Evolutionary conservation across 2,797 vertebrate species (phyloP).

Genomic region (Schizopygopsis malacanthus): DNA sequence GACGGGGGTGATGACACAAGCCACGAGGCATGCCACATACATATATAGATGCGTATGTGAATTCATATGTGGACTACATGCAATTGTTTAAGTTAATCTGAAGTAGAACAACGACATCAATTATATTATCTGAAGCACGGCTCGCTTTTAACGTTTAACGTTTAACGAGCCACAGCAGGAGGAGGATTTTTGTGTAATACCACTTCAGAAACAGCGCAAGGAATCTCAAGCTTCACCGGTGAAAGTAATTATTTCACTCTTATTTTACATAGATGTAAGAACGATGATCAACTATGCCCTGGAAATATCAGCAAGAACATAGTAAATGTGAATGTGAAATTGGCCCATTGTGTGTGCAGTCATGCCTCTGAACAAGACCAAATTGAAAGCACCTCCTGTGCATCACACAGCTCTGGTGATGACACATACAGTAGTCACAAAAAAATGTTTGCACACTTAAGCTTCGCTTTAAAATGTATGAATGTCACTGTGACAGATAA

Average conservation of each 20-base stretch:
- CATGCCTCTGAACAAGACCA: slow-evolving; percentile 15
- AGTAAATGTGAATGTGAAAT: slow-evolving; percentile 1
- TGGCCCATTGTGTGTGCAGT: background rate
- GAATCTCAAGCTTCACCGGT: slow-evolving; percentile 16
- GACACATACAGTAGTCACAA: background rate
- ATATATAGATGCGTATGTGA: background rate
- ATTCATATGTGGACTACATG: slow-evolving; percentile 7
- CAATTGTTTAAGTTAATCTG: slow-evolving; percentile 21
- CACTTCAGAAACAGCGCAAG: background rate
- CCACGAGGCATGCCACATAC: background rate
- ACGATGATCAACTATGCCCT: background rate
- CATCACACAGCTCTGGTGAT: slow-evolving; percentile 3
- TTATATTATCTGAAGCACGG: slow-evolving; percentile 6
- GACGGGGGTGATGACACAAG: slow-evolving; percentile 20
- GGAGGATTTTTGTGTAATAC: background rate
- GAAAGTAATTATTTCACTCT: slow-evolving; percentile 16
- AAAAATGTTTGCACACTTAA: background rate
- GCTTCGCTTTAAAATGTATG: background rate
- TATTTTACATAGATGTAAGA: slow-evolving; percentile 20
- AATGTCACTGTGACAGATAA: slow-evolving; percentile 1
- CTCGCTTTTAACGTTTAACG: slow-evolving; percentile 9
- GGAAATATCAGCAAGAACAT: background rate
- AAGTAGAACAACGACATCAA: slow-evolving; percentile 1
- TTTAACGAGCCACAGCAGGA: background rate
- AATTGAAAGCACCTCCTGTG: background rate